These are phyloP conservation scores for Agapostemon virescens DNA, from an alignment of 2,888 invertebrate genomes.

Conservation along the genomic window DNA sequence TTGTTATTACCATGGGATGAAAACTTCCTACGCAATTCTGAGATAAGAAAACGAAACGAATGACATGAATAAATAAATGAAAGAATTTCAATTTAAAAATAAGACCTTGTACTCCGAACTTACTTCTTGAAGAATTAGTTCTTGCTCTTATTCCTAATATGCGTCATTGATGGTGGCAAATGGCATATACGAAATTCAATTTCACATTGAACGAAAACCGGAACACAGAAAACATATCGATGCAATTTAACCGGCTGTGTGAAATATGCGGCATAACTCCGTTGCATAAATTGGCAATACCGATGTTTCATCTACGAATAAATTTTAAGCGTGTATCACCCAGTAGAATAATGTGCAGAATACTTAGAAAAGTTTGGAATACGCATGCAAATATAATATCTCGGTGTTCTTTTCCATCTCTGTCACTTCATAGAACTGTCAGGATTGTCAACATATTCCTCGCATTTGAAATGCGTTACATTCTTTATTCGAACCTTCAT, in stretches of 20 bases:
- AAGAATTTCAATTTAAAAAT: neutral
- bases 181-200: constrained; percentile 1
- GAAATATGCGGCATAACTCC: constrained; percentile 25
- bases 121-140: neutral
- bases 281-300: constrained; percentile 30
- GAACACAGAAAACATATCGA: constrained; percentile 21
- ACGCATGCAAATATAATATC: neutral
- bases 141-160: neutral
- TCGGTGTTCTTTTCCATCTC: neutral
- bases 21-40: neutral
- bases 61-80: neutral
- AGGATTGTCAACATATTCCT: neutral
- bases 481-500: too few species aligned
- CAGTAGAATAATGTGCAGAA: neutral
- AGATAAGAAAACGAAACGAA: neutral
- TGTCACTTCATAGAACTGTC: neutral
- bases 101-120: neutral
- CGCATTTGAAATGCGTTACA: neutral
- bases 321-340: neutral
- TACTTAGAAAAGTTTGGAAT: neutral
- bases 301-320: constrained; percentile 1
- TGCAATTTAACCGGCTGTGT: constrained; percentile 11
- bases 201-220: constrained; percentile 12
- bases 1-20: neutral
- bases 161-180: neutral